Evolutionary conservation across 1,140 invertebrate genomes (phyloP), one percentile per base, ranked within the genome.

Genomic region (Atta cephalotes): DNA sequence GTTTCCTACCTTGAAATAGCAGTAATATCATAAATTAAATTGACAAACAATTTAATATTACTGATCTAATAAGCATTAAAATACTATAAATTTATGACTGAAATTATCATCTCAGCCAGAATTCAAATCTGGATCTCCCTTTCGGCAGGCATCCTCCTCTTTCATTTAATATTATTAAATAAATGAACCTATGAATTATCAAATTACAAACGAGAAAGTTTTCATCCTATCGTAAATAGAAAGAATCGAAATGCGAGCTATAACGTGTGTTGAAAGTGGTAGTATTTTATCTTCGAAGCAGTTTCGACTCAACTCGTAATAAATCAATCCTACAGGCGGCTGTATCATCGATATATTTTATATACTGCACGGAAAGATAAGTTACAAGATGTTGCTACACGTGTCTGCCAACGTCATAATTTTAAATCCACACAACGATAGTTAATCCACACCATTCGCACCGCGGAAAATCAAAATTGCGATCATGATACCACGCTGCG

Each of bases 281-380:
- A 45, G 31, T 82, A 74, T 62, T 82, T 82, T 18, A 62, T 82
- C 25, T 74, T 74, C 21, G 68, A 21, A 82, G 58, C 39, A 45
- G 35, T 28, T 45, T 45, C 68, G 39, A 72, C 21, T 81, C 53
- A 21, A 82, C 70, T 60, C 28, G 45, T 63, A 62, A 76, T 74
- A 84, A 81, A 84, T 84, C 80, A 62, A 21, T 28, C 28, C 10
- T 49, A 65, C 28, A 74, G 28, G 39, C 14, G 56, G 16, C 25
- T 49, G 28, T 84, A 84, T 84, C 45, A 49, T 62, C 80, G 80
- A 62, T 74, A 35, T 56, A 68, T 53, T 80, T 68, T 70, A 70
- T 80, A 74, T 45, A 84, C 39, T 35, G 28, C 18, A 49, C 9
- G 4, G 4, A 14, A 35, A 51, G 63, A 82, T 49, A 74, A 82